Evolutionary conservation across 2,113 vertebrate species (phyloP).

Genomic region (Phaethon lepturus): DNA sequence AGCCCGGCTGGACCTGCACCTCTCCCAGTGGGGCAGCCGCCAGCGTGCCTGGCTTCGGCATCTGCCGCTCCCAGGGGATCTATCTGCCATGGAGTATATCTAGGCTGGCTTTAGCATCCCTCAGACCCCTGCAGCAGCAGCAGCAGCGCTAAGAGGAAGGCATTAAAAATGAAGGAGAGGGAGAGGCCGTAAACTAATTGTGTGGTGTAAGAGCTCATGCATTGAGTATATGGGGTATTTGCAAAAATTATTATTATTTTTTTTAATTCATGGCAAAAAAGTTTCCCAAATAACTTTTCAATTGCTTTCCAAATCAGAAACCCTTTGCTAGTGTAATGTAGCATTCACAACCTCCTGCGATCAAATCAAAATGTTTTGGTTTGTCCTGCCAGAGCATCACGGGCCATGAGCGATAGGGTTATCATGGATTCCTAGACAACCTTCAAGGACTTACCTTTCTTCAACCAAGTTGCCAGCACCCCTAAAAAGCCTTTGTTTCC

Average conservation of each 20-base stretch:
- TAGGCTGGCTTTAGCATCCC: background rate
- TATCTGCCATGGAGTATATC: accelerated
- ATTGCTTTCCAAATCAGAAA: background rate
- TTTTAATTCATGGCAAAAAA: background rate
- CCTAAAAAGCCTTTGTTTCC: background rate
- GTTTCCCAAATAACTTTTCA: background rate
- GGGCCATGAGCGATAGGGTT: background rate
- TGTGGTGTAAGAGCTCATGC: background rate
- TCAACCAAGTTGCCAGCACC: background rate
- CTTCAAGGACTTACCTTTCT: background rate
- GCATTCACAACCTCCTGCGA: background rate
- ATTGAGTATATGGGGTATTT: background rate
- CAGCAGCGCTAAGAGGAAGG: background rate
- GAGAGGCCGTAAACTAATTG: background rate
- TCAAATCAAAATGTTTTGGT: background rate
- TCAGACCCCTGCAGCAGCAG: background rate
- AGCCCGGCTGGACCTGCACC: accelerated
- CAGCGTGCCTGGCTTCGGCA: accelerated
- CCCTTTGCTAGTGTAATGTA: accelerated
- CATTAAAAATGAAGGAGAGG: background rate
- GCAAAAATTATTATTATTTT: background rate
- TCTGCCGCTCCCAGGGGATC: background rate
- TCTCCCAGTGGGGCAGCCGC: background rate
- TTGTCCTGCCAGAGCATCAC: background rate
- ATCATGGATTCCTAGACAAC: background rate